Percentiles rank a stretch among this genome's conserved stretches.
These are phyloP conservation scores for Scaptomyza reducta DNA, from an alignment of 2,888 invertebrate genomes.

Conservation along the genomic window DNA sequence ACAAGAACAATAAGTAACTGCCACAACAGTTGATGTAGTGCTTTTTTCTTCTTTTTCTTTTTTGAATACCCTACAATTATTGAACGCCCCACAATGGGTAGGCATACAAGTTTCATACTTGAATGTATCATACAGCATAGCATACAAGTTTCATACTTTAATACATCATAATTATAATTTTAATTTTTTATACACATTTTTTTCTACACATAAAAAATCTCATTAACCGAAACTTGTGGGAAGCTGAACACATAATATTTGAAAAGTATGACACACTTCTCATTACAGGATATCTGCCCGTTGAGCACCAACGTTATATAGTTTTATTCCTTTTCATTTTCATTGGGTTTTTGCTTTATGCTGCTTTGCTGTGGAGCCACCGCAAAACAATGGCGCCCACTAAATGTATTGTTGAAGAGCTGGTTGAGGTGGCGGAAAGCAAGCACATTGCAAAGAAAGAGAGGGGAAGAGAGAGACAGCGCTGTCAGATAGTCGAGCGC, in stretches of 20 bases:
- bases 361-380: constrained; percentile 5
- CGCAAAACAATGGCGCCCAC: constrained; percentile 35
- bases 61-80: neutral
- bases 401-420: neutral
- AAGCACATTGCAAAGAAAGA: neutral
- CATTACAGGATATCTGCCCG: neutral
- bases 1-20: constrained; percentile 11
- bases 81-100: neutral
- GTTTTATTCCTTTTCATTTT: neutral
- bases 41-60: neutral
- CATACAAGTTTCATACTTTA: no score
- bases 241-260: neutral
- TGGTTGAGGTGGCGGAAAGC: neutral
- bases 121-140: no score
- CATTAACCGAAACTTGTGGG: neutral
- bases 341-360: constrained; percentile 18
- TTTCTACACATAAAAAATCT: no score
- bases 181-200: no score
- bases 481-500: constrained; percentile 14
- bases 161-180: no score
- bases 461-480: neutral
- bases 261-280: neutral
- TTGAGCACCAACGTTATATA: neutral
- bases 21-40: neutral
- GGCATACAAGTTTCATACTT: no score